Evolutionary conservation across 2,888 invertebrate species (phyloP).

Genomic region (Temnothorax unifasciatus): DNA sequence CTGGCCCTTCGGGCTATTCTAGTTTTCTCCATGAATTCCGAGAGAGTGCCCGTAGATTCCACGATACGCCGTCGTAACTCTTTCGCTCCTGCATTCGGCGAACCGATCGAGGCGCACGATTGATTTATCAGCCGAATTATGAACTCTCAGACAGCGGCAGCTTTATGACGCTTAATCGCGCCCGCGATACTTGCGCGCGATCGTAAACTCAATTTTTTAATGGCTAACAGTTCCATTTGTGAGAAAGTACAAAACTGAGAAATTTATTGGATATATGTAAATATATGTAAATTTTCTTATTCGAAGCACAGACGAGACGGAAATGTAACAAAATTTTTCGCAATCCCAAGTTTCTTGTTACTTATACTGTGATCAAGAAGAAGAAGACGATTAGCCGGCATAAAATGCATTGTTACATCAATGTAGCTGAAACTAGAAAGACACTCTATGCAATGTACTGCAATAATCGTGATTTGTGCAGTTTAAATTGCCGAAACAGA

Average conservation of each 20-base stretch:
- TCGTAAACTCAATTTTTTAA: neutral
- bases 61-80: constrained; percentile 49
- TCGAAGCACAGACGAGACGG: neutral
- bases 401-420: neutral
- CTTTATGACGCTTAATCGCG: constrained; percentile 16
- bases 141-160: constrained; percentile 3
- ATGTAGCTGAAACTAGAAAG: neutral
- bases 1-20: constrained; percentile 83
- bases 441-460: constrained; percentile 48
- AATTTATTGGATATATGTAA: neutral
- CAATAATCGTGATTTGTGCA: constrained; percentile 64
- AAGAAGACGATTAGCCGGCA: neutral
- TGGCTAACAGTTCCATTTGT: neutral
- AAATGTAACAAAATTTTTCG: neutral
- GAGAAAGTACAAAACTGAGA: neutral
- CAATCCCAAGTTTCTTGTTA: neutral
- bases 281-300: neutral
- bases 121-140: constrained; percentile 52
- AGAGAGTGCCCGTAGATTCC: constrained; percentile 55
- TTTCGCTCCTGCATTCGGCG: constrained; percentile 42
- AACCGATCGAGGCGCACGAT: constrained; percentile 45
- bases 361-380: neutral
- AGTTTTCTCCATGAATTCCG: constrained; percentile 58
- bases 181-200: neutral
- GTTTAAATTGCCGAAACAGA: constrained; percentile 78